Percentiles rank a stretch among this genome's conserved stretches.
Evolutionary conservation across 2,888 invertebrate genomes (phyloP).

Genomic region (Dione vanillae): DNA sequence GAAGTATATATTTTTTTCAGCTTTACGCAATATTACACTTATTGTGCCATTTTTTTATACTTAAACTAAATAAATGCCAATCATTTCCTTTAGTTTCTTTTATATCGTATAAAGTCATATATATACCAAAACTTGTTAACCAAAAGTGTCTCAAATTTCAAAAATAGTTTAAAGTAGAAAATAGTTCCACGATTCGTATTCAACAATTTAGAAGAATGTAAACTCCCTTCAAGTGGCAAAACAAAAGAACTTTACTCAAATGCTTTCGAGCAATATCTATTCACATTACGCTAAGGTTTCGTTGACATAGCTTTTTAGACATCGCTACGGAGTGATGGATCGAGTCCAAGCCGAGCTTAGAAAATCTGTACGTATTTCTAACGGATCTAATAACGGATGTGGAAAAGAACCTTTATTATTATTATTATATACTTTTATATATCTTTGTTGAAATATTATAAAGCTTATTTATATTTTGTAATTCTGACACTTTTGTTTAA

Average conservation of each 20-base stretch:
- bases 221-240: constrained; percentile 13
- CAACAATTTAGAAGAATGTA: constrained; percentile 24
- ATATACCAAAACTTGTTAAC: no score
- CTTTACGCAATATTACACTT: no score
- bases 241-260: constrained; percentile 20
- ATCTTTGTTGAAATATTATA: no score
- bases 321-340: constrained; percentile 43
- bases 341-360: constrained; percentile 7
- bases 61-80: no score
- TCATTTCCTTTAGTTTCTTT: no score
- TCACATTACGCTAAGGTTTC: constrained; percentile 33
- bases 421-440: no score
- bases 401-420: background rate
- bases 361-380: constrained; percentile 11
- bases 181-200: constrained; percentile 10
- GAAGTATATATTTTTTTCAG: no score
- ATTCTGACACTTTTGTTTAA: no score
- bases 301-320: constrained; percentile 40
- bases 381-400: background rate
- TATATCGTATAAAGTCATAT: no score
- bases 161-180: background rate
- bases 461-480: no score
- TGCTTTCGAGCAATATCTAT: constrained; percentile 16
- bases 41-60: no score
- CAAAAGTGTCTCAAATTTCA: background rate